These are phyloP conservation scores for Cyclargus thomasi DNA, from an alignment of 1,140 invertebrate genomes.

Conservation along the genomic window DNA sequence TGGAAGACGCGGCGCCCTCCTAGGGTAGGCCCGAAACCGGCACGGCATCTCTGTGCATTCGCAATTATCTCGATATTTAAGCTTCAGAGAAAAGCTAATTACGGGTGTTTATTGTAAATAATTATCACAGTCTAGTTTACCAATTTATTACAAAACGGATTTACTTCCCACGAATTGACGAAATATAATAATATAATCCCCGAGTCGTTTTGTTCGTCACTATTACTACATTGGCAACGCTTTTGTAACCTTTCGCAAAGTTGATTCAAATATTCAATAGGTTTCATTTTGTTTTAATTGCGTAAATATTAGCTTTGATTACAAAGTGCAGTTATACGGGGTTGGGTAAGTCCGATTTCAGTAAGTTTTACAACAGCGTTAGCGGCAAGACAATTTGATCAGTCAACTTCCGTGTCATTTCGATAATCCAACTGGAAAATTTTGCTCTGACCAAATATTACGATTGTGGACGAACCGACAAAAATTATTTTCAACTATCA, in stretches of 20 bases:
- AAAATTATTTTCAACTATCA: no score
- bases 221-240: background rate
- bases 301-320: constrained; percentile 8
- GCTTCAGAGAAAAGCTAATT: no score
- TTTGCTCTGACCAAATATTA: background rate
- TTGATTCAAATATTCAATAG: constrained; percentile 5
- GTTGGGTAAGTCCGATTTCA: background rate
- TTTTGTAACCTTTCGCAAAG: constrained; percentile 12
- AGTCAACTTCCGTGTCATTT: background rate
- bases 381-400: background rate
- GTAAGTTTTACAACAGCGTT: background rate
- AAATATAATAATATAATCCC: constrained; percentile 5
- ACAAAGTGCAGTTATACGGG: background rate
- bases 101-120: no score
- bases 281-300: constrained; percentile 15
- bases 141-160: constrained; percentile 1
- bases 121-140: background rate
- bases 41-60: no score
- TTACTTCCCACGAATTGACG: background rate
- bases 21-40: no score
- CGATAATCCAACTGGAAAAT: background rate
- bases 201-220: background rate
- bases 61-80: no score
- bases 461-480: no score
- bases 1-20: no score